phyloP scores from a whole-genome alignment of 1,140 invertebrate genomes.

The Copidosoma floridanum region DNA sequence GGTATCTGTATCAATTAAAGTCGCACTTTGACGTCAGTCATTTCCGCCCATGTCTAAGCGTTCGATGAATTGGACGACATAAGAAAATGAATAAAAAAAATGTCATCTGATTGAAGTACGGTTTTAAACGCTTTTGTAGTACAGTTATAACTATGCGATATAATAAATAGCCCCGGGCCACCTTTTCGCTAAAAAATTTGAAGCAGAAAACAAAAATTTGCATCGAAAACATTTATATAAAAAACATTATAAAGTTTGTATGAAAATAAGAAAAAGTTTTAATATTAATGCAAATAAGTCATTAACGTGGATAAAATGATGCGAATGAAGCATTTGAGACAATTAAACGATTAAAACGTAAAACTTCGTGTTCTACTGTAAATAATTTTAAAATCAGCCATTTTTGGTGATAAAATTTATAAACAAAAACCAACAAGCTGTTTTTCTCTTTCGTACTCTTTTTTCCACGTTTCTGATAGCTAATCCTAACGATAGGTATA shows the following conservation, averaged over 20 bases:
- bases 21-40: background rate
- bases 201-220: constrained; percentile 6
- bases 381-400: constrained; percentile 6
- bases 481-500: background rate
- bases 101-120: constrained; percentile 24
- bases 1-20: too few species aligned
- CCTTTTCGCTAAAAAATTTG: constrained; percentile 31
- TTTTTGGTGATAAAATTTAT: constrained; percentile 3
- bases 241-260: background rate
- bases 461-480: constrained; percentile 2
- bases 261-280: background rate
- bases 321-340: background rate
- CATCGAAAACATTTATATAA: background rate
- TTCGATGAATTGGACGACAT: constrained; percentile 35
- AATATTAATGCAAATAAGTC: background rate
- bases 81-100: background rate
- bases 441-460: background rate
- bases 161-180: constrained; percentile 37
- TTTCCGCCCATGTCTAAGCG: constrained; percentile 10
- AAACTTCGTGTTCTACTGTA: background rate
- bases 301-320: constrained; percentile 1
- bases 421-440: background rate
- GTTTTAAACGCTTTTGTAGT: constrained; percentile 24
- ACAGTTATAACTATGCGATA: constrained; percentile 4
- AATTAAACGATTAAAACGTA: background rate